Evolutionary conservation across 2,797 vertebrate species (phyloP).

Genomic region (Selene dorsalis): DNA sequence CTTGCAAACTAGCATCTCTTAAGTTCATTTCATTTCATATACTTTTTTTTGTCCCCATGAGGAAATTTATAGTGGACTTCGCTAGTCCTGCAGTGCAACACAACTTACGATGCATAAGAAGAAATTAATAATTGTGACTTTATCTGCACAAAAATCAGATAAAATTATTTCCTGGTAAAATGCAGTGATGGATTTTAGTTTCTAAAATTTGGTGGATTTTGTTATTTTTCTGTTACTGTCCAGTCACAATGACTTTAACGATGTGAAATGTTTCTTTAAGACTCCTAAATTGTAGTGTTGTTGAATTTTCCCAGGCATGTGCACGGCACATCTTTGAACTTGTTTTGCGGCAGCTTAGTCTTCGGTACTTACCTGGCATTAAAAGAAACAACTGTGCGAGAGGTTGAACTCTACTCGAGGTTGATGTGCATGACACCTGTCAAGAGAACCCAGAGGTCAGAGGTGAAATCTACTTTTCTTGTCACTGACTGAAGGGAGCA

Average conservation of each 20-base stretch:
- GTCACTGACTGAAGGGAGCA: slow-evolving; percentile 37
- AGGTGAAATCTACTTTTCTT: slow-evolving; percentile 71
- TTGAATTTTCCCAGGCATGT: not conserved
- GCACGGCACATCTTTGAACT: slow-evolving; percentile 12
- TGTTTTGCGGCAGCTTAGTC: slow-evolving; percentile 8
- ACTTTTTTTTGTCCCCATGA: too few relatives aligned
- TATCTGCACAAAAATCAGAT: not conserved
- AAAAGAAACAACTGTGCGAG: slow-evolving; percentile 16
- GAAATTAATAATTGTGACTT: not conserved
- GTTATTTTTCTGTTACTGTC: not conserved
- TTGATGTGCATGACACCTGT: slow-evolving; percentile 61
- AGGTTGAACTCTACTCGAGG: slow-evolving; percentile 12
- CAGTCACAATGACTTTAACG: not conserved
- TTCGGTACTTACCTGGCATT: not conserved
- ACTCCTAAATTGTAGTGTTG: too few relatives aligned
- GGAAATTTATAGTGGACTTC: too few relatives aligned
- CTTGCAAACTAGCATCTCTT: not conserved
- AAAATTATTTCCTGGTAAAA: too few relatives aligned
- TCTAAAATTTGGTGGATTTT: not conserved
- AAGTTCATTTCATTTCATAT: too few relatives aligned
- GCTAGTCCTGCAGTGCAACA: too few relatives aligned
- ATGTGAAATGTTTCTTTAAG: not conserved
- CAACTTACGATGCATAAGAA: too few relatives aligned
- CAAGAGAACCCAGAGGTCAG: slow-evolving; percentile 61
- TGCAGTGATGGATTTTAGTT: not conserved